phyloP scores from a whole-genome alignment of 2,888 invertebrate species.

The Melipona beecheii region DNA sequence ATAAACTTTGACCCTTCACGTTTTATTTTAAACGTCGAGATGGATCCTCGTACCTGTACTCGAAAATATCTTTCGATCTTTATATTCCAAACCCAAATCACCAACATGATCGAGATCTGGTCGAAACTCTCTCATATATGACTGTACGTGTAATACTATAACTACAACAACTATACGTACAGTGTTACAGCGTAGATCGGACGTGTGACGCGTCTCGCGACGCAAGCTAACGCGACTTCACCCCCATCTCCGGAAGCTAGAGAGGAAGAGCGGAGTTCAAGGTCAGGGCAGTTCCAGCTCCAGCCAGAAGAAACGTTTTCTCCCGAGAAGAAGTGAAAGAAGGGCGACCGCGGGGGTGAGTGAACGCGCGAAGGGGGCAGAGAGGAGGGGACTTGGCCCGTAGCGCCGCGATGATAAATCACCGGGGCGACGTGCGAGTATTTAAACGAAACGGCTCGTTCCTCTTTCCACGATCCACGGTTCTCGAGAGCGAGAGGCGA shows the following conservation, averaged over 20 bases:
- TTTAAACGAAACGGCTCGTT: slow-evolving; percentile 74
- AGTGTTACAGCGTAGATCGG: too few relatives aligned
- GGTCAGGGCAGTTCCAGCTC: slow-evolving; percentile 66
- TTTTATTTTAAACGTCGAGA: too few relatives aligned
- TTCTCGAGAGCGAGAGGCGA: slow-evolving; percentile 57
- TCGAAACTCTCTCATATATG: too few relatives aligned
- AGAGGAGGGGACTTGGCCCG: slow-evolving; percentile 46
- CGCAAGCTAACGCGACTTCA: neutral
- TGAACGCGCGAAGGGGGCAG: slow-evolving; percentile 29
- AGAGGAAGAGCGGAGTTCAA: slow-evolving; percentile 58
- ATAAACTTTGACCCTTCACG: too few relatives aligned
- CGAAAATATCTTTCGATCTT: too few relatives aligned
- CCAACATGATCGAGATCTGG: too few relatives aligned
- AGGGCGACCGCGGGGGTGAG: neutral
- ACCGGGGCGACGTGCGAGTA: slow-evolving; percentile 73
- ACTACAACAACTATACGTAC: too few relatives aligned
- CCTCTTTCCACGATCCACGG: slow-evolving; percentile 52
- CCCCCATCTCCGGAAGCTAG: slow-evolving; percentile 12
- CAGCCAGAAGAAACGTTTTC: slow-evolving; percentile 24
- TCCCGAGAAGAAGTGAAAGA: slow-evolving; percentile 31
- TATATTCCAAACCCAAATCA: too few relatives aligned
- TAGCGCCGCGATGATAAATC: slow-evolving; percentile 73
- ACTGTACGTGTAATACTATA: too few relatives aligned
- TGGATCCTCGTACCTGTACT: too few relatives aligned
- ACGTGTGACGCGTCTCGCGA: neutral